Conservation (phyloP, 1,140 invertebrate species). For the Lithobius niger region DNA sequence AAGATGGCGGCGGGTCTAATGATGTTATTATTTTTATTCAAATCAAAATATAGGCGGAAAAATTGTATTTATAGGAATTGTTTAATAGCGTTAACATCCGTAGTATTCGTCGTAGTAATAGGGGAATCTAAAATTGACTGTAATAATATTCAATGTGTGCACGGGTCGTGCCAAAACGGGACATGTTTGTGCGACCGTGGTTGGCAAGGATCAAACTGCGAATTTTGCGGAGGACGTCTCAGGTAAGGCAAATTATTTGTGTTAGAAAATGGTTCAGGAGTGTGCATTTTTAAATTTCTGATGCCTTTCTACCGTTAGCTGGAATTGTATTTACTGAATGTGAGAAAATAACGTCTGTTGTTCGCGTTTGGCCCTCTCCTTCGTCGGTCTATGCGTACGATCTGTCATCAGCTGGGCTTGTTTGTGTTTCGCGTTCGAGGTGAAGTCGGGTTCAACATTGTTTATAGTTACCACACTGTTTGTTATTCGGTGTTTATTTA, state of each 20-base stretch:
- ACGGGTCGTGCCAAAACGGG: constrained; percentile 65
- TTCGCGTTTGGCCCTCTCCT: too few species aligned
- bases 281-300: too few species aligned
- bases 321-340: too few species aligned
- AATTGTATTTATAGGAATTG: not conserved
- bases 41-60: constrained; percentile 57
- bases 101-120: constrained; percentile 16
- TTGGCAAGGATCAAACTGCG: constrained; percentile 75
- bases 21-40: constrained; percentile 72
- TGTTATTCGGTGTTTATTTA: too few species aligned
- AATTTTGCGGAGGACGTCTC: constrained; percentile 80
- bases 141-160: constrained; percentile 38
- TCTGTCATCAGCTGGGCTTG: too few species aligned
- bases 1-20: constrained; percentile 62
- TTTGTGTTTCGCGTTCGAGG: too few species aligned
- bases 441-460: too few species aligned
- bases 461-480: too few species aligned
- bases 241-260: constrained; percentile 66
- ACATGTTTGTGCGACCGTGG: constrained; percentile 76
- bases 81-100: constrained; percentile 10
- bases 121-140: constrained; percentile 11
- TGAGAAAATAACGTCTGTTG: too few species aligned
- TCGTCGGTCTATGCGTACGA: too few species aligned
- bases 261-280: too few species aligned
- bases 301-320: too few species aligned